Percentiles rank a stretch among this genome's conserved stretches.
These are phyloP conservation scores for Girardinus metallicus DNA, from an alignment of 2,797 vertebrate genomes.

Conservation along the genomic window DNA sequence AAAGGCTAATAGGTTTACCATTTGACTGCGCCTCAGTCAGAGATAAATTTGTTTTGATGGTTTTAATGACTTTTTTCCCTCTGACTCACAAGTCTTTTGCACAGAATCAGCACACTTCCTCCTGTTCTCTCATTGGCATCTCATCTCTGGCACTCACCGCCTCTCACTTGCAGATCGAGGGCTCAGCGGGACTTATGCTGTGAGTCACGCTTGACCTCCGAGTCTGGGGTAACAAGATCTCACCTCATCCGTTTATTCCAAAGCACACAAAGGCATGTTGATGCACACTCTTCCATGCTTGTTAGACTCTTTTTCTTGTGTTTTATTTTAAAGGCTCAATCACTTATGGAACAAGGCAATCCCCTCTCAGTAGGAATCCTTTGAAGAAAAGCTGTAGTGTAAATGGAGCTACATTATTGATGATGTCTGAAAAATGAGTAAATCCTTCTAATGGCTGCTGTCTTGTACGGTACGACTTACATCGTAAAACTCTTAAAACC, in stretches of 20 bases:
- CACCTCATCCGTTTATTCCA: slow-evolving; percentile 30
- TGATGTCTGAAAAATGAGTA: slow-evolving; percentile 57
- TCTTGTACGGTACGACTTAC: slow-evolving; percentile 33
- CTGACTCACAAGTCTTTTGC: background rate
- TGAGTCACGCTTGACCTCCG: slow-evolving; percentile 67
- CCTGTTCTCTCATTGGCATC: slow-evolving; percentile 48
- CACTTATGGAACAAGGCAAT: slow-evolving; percentile 52
- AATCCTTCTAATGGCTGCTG: slow-evolving; percentile 49
- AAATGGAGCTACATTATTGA: slow-evolving; percentile 73
- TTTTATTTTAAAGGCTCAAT: slow-evolving; percentile 24
- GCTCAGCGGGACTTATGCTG: slow-evolving; percentile 54
- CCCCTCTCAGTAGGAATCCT: slow-evolving; percentile 35
- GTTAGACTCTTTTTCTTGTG: slow-evolving; percentile 35
- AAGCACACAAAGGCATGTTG: slow-evolving; percentile 7
- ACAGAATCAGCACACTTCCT: slow-evolving; percentile 1
- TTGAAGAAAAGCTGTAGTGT: slow-evolving; percentile 50
- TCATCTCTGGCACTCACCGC: slow-evolving; percentile 39
- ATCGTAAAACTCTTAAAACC: slow-evolving; percentile 9
- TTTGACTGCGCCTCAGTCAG: slow-evolving; percentile 30
- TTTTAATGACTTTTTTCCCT: slow-evolving; percentile 10
- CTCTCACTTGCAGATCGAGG: slow-evolving; percentile 53
- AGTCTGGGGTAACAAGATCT: slow-evolving; percentile 54
- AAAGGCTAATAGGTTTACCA: slow-evolving; percentile 27
- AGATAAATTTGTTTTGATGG: slow-evolving; percentile 22
- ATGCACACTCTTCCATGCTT: slow-evolving; percentile 1